Conservation (phyloP, 2,797 vertebrate species). For the Natrix natrix region DNA sequence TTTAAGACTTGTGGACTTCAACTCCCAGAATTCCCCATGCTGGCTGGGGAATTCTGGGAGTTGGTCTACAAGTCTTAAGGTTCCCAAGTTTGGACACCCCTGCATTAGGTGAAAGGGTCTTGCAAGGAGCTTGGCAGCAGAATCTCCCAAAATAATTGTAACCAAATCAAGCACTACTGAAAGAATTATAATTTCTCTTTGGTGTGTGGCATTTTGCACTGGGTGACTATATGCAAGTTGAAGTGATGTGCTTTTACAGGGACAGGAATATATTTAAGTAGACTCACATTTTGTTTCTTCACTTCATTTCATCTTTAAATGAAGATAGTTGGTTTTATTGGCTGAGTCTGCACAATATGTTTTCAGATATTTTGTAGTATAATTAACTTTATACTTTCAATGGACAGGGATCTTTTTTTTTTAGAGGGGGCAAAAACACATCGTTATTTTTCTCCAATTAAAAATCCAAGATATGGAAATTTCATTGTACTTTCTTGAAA, state of each 20-base stretch:
- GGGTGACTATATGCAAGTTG: not conserved
- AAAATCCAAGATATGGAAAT: not conserved
- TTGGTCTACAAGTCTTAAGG: too few species aligned
- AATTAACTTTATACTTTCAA: not conserved
- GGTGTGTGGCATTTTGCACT: not conserved
- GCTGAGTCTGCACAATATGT: not conserved
- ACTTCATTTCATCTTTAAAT: not conserved
- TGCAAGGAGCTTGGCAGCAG: not conserved
- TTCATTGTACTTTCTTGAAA: not conserved
- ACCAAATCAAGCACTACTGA: not conserved
- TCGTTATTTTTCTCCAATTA: not conserved
- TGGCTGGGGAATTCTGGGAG: too few species aligned
- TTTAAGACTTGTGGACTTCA: too few species aligned
- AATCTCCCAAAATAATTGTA: not conserved
- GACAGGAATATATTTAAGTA: not conserved
- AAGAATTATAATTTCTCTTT: not conserved
- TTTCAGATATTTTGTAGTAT: not conserved
- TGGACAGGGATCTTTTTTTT: not conserved
- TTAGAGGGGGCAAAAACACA: not conserved
- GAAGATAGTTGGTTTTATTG: not conserved
- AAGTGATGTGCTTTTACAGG: not conserved
- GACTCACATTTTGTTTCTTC: not conserved
- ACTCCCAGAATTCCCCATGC: too few species aligned
- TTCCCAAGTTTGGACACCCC: too few species aligned
- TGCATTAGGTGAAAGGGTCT: not conserved